Conservation (phyloP, 1,140 invertebrate species). For the Chionoecetes opilio region DNA sequence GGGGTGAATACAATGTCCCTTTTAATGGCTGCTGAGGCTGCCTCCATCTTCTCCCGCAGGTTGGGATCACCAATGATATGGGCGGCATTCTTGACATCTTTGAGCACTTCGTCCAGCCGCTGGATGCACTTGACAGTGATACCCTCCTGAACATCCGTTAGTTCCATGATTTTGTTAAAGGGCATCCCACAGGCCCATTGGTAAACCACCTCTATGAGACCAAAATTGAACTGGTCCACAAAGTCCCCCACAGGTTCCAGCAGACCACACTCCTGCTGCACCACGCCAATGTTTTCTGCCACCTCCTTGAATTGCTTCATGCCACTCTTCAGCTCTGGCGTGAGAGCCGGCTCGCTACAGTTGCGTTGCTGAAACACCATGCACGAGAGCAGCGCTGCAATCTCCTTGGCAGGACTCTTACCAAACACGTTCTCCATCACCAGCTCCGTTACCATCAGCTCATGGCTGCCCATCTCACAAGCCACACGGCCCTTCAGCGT, state of each 20-base stretch:
- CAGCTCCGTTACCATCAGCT: conserved; percentile 97
- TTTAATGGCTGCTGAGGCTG: conserved; percentile 96
- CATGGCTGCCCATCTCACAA: conserved; percentile 96
- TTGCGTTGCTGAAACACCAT: conserved; percentile 95
- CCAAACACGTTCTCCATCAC: conserved; percentile 96
- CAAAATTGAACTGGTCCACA: conserved; percentile 93
- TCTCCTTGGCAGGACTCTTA: conserved; percentile 86
- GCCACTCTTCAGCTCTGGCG: conserved; percentile 86
- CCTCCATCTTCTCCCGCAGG: conserved; percentile 97
- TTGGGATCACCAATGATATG: conserved; percentile 96
- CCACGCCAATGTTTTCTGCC: conserved; percentile 85
- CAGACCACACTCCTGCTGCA: conserved; percentile 86
- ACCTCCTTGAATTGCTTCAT: conserved; percentile 85
- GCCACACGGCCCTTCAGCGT: conserved; percentile 96
- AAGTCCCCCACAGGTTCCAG: conserved; percentile 85
- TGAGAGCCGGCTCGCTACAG: conserved; percentile 85
- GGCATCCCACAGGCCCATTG: conserved; percentile 97
- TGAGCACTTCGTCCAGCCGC: conserved; percentile 95
- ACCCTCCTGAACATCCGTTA: conserved; percentile 98
- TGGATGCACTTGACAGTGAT: conserved; percentile 99
- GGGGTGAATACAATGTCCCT: conserved; percentile 99
- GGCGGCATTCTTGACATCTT: conserved; percentile 96
- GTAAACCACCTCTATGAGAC: conserved; percentile 96
- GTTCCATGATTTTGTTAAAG: conserved; percentile 95
- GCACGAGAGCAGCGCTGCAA: conserved; percentile 95